Conservation (phyloP, 2,888 invertebrate species). For the Hirudinaria manillensis region DNA sequence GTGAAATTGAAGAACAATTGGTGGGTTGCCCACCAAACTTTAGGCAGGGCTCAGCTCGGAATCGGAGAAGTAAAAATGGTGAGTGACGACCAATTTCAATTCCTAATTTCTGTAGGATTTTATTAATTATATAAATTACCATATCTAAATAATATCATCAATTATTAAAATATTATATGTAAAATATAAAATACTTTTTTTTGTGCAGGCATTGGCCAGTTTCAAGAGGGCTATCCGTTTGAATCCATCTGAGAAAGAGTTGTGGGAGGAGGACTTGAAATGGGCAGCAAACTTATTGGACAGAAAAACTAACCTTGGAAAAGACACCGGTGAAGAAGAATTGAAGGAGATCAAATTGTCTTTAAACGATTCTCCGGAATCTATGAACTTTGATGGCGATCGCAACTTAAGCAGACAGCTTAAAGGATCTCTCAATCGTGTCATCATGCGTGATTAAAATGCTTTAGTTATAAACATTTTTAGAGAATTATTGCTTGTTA, state of each 20-base stretch:
- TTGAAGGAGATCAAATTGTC: no score
- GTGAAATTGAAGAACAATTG: conserved; percentile 5
- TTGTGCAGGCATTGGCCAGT: conserved; percentile 6
- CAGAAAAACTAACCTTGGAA: background rate
- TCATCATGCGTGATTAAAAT: no score
- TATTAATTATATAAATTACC: background rate
- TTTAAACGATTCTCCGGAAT: no score
- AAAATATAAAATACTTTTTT: background rate
- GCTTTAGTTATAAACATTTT: no score
- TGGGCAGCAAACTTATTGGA: background rate
- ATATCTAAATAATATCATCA: background rate
- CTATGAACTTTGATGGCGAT: no score
- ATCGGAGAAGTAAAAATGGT: conserved; percentile 25
- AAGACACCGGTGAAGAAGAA: no score
- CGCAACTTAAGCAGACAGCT: no score
- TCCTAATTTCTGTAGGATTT: background rate
- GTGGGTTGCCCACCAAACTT: conserved; percentile 18
- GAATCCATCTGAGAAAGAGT: conserved; percentile 10
- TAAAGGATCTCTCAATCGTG: no score
- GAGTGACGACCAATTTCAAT: background rate
- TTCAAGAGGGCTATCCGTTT: conserved; percentile 17
- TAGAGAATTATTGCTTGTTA: no score
- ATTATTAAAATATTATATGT: background rate
- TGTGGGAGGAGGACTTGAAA: conserved; percentile 8
- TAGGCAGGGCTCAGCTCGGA: conserved; percentile 5